Percentiles rank a stretch among this genome's conserved stretches.
These are phyloP conservation scores for Notolepis coatsorum DNA, from an alignment of 2,797 vertebrate species.

Conservation along the genomic window DNA sequence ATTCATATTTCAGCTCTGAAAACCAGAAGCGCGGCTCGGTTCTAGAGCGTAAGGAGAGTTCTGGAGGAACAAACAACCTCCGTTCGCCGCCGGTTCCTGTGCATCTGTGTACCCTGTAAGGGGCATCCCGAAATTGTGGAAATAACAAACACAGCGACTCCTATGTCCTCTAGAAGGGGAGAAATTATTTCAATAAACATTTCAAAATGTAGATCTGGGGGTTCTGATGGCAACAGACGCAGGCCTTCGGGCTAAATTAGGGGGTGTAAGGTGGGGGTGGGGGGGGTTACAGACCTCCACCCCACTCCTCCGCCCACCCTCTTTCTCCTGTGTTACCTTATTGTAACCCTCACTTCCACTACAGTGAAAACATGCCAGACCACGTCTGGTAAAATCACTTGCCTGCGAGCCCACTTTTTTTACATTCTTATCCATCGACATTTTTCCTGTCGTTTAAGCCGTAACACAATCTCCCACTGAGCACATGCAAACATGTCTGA, in stretches of 20 bases:
- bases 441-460: constrained; percentile 85
- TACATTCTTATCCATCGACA: constrained; percentile 86
- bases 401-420: constrained; percentile 78
- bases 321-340: constrained; percentile 69
- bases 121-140: constrained; percentile 26
- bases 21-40: constrained; percentile 36
- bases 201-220: constrained; percentile 3
- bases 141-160: too few relatives aligned
- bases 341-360: constrained; percentile 78
- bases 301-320: constrained; percentile 8
- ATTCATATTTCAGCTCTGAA: constrained; percentile 48
- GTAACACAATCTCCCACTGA: constrained; percentile 81
- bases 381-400: constrained; percentile 84
- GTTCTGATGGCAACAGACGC: constrained; percentile 30
- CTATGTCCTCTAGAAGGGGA: background rate
- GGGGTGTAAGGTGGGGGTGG: constrained; percentile 17
- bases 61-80: constrained; percentile 37
- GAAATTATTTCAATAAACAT: background rate
- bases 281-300: constrained; percentile 40
- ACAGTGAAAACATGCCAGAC: constrained; percentile 81
- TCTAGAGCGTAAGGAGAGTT: constrained; percentile 36
- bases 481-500: constrained; percentile 77
- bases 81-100: constrained; percentile 26
- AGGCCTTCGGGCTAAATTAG: constrained; percentile 38
- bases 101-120: constrained; percentile 19